These are phyloP conservation scores for Scolanthus callimorphus DNA, from an alignment of 92 coral and sea anemone species.

Conservation along the genomic window DNA sequence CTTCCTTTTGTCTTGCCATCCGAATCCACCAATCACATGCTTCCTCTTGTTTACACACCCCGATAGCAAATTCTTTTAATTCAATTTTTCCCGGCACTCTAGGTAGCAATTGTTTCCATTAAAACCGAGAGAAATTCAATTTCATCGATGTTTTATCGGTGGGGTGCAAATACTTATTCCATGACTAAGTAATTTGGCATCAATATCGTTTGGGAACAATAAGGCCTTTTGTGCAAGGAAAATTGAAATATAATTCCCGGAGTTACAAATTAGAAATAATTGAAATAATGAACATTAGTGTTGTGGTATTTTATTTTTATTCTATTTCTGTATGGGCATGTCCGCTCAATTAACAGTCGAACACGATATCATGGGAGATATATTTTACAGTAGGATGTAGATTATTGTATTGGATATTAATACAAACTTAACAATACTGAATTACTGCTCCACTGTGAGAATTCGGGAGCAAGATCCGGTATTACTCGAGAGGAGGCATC, in stretches of 20 bases:
- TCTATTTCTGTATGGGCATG: not conserved
- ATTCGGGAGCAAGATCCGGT: too few relatives aligned
- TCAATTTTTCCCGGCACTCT: not conserved
- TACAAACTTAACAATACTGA: too few relatives aligned
- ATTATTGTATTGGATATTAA: too few relatives aligned
- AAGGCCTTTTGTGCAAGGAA: not conserved
- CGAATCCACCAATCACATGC: not conserved
- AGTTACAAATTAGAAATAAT: conserved; percentile 1
- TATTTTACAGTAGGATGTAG: too few relatives aligned
- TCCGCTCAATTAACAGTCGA: not conserved
- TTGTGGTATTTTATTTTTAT: not conserved
- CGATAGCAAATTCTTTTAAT: not conserved
- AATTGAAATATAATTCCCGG: not conserved
- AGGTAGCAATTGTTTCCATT: not conserved
- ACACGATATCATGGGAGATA: too few relatives aligned
- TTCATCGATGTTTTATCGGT: not conserved
- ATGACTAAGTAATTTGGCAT: not conserved
- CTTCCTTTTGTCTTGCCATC: not conserved
- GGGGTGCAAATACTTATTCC: not conserved
- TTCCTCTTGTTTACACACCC: not conserved
- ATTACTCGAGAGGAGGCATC: too few relatives aligned
- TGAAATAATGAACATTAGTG: not conserved
- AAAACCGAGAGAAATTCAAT: not conserved
- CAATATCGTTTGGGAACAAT: not conserved
- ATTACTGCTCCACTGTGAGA: too few relatives aligned